Conservation (phyloP, 2,888 invertebrate genomes). For the Microchrysa polita region DNA sequence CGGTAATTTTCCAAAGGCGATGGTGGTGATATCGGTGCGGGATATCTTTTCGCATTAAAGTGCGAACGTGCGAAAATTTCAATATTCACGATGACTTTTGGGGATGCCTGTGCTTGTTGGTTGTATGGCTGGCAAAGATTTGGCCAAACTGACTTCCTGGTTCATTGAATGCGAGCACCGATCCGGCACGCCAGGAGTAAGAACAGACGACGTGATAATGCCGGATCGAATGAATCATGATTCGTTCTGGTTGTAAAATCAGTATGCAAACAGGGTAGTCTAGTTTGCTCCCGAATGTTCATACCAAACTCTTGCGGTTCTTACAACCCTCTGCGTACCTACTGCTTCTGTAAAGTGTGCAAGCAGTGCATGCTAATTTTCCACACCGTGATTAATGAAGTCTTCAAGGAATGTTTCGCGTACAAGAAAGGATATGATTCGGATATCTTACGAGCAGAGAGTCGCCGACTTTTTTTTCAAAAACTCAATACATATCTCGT, state of each 20-base stretch:
- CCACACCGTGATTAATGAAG: slow-evolving; percentile 46
- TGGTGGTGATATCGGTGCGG: slow-evolving; percentile 30
- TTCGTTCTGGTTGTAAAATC: slow-evolving; percentile 14
- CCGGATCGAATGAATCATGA: no score
- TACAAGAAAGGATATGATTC: slow-evolving; percentile 11
- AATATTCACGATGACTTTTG: slow-evolving; percentile 46
- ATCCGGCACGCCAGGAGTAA: no score
- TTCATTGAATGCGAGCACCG: slow-evolving; percentile 14
- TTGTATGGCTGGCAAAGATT: slow-evolving; percentile 6
- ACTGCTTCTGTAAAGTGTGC: slow-evolving; percentile 14
- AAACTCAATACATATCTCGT: not conserved
- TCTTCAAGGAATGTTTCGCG: slow-evolving; percentile 37
- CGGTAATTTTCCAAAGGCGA: slow-evolving; percentile 42
- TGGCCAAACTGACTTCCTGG: slow-evolving; percentile 29
- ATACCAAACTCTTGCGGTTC: slow-evolving; percentile 22
- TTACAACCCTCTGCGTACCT: slow-evolving; percentile 32
- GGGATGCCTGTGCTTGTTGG: slow-evolving; percentile 15
- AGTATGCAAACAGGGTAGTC: slow-evolving; percentile 29
- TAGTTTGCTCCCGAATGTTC: slow-evolving; percentile 19
- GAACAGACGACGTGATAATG: no score
- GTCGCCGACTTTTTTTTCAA: no score
- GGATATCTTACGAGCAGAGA: not conserved
- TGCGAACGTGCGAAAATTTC: slow-evolving; percentile 51
- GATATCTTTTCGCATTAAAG: slow-evolving; percentile 47
- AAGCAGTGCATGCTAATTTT: slow-evolving; percentile 44